Conservation (phyloP, 2,888 invertebrate genomes). For the Drosophila antonietae region DNA sequence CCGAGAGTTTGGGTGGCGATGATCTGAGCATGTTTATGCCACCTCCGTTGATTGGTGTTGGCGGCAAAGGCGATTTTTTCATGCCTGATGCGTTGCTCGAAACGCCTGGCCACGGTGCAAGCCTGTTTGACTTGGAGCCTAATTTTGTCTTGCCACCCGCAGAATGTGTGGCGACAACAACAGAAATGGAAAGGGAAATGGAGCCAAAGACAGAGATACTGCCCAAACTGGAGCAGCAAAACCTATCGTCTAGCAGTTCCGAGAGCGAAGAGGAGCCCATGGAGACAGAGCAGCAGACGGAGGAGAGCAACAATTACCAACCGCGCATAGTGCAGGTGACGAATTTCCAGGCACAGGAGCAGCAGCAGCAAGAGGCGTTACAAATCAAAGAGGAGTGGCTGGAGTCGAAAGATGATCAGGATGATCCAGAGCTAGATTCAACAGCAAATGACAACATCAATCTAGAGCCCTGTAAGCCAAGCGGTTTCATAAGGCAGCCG, state of each 20-base stretch:
- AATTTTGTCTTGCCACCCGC: slow-evolving; percentile 43
- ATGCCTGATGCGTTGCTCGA: slow-evolving; percentile 64
- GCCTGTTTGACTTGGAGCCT: slow-evolving; percentile 67
- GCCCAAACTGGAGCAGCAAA: slow-evolving; percentile 12
- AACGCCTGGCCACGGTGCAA: slow-evolving; percentile 41
- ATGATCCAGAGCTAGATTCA: slow-evolving; percentile 31
- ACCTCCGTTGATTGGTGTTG: slow-evolving; percentile 71
- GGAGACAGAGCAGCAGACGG: slow-evolving; percentile 24
- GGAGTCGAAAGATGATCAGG: slow-evolving; percentile 43
- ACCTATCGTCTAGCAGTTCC: slow-evolving; percentile 25
- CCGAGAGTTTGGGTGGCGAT: slow-evolving; percentile 81
- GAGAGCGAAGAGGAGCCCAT: slow-evolving; percentile 54
- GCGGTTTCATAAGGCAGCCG: slow-evolving; percentile 83
- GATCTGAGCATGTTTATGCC: slow-evolving; percentile 79
- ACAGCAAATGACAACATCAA: not conserved
- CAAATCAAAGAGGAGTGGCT: slow-evolving; percentile 62
- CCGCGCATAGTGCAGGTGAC: slow-evolving; percentile 84
- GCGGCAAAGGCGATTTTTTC: slow-evolving; percentile 76
- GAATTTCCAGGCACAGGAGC: slow-evolving; percentile 79
- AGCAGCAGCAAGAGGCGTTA: slow-evolving; percentile 1
- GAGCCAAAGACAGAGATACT: not conserved
- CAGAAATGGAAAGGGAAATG: slow-evolving; percentile 4
- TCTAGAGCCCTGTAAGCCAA: slow-evolving; percentile 76
- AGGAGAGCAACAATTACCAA: slow-evolving; percentile 65
- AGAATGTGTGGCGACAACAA: slow-evolving; percentile 10